Conservation (phyloP, 2,797 vertebrate genomes). For the Dromococcyx pavoninus region DNA sequence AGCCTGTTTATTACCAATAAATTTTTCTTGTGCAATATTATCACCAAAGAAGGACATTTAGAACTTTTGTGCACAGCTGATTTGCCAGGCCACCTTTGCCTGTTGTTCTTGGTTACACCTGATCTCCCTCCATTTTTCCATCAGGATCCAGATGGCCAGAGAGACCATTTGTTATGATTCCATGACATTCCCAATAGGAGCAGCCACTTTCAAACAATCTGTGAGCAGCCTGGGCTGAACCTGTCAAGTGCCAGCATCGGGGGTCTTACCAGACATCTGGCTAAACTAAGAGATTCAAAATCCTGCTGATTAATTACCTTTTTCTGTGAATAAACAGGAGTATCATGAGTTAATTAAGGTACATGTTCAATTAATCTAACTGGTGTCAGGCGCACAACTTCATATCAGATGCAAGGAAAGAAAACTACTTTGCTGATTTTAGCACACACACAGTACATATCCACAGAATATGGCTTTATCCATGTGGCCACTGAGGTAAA, state of each 20-base stretch:
- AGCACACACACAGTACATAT: not conserved
- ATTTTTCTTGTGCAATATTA: not conserved
- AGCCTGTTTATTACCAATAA: not conserved
- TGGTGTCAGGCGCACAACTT: not conserved
- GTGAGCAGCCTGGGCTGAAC: not conserved
- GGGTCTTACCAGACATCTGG: constrained; percentile 21
- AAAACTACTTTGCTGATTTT: not conserved
- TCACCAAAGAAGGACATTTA: not conserved
- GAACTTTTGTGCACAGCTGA: not conserved
- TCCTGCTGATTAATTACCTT: constrained; percentile 36
- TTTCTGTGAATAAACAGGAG: constrained; percentile 51
- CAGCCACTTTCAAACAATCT: not conserved
- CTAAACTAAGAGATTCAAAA: constrained; percentile 49
- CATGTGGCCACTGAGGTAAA: not conserved
- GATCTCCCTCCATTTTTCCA: not conserved
- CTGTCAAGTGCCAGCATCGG: not conserved
- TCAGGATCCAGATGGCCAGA: not conserved
- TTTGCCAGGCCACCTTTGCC: not conserved
- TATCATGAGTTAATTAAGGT: constrained; percentile 42
- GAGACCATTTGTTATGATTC: not conserved
- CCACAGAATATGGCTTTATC: not conserved
- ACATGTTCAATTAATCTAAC: constrained; percentile 37
- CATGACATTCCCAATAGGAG: not conserved
- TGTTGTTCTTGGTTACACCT: not conserved
- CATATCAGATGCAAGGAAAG: not conserved